A percentile compares a stretch with the other conserved stretches of the same genome.
Conservation (phyloP, 2,797 vertebrate species). For the Anguilla anguilla region DNA sequence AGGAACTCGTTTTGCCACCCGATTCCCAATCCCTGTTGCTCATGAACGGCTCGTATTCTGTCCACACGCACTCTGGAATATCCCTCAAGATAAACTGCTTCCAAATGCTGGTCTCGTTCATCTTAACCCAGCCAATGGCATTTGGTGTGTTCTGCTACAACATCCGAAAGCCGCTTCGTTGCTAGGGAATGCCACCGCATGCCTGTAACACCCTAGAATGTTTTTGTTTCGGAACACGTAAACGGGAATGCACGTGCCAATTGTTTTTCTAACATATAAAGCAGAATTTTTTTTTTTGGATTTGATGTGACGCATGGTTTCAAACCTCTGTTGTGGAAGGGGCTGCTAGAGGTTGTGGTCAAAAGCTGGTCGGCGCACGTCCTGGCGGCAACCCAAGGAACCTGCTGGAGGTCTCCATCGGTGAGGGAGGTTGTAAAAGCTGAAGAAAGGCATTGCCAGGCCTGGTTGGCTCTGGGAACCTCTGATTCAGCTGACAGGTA, state of each 20-base stretch:
- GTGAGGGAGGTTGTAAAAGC: too few relatives aligned
- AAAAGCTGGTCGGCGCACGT: too few relatives aligned
- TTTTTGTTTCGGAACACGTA: background rate
- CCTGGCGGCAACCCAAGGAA: too few relatives aligned
- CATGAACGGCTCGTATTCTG: background rate
- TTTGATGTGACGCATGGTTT: background rate
- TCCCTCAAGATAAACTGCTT: constrained; percentile 22
- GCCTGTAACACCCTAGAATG: background rate
- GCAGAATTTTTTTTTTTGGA: background rate
- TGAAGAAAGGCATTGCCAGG: too few relatives aligned
- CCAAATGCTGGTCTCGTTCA: constrained; percentile 19
- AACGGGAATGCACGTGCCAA: background rate
- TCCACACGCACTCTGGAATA: constrained; percentile 21
- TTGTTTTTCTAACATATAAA: background rate
- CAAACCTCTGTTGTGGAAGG: too few relatives aligned
- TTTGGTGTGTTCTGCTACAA: background rate
- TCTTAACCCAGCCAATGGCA: background rate
- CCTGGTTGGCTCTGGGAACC: too few relatives aligned
- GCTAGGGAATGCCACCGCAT: background rate
- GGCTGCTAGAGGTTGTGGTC: too few relatives aligned
- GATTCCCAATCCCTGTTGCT: background rate
- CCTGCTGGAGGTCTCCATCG: too few relatives aligned
- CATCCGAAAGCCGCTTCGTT: background rate
- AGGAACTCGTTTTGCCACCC: background rate
- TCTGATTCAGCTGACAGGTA: too few relatives aligned